Base-by-base conservation (phyloP, 2,113 vertebrate genomes). In the Mugil cephalus region DNA sequence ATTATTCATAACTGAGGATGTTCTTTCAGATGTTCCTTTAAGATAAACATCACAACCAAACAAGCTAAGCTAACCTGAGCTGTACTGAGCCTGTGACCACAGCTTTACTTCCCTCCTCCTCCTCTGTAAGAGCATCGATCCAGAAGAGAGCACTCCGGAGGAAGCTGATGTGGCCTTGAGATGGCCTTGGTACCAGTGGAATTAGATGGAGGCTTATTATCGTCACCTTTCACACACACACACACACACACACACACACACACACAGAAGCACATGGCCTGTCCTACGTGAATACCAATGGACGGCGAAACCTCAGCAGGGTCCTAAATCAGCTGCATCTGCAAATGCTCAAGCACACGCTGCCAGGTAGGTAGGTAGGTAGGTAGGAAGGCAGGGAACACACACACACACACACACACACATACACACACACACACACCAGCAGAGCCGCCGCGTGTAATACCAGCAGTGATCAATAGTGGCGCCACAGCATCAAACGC, bases 131-230 rank as follows among this genome's bases (percentile, higher is more conserved):
- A 67, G 69, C 82, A 89, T 88, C 40, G 61, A 90, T 87, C 84
- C 67, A 81, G 75, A 52, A 74, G 75, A 53, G 64, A 74, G 72
- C 58, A 45, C 77, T 83, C 67, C 12, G n/a, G 56, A 81, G 74
- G 66, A 80, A 83, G 71, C 60, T 53, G 74, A 69, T 70, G 84
- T 78, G 87, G 62, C 83, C 85, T 90, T 90, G 69, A 88, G 87
- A 83, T 76, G 87, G 59, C 86, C 87, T 90, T 86, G 77, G 77
- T 36, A 52, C 50, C 12, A 19, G 39, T 39, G 51, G 72, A 78
- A 84, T 86, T 48, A 90, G 67, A 85, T 66, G 69, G 54, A 70
- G 70, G 56, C 70, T 80, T 85, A 87, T 86, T 83, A 83, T 79
- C 74, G 60, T 59, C 79, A 56, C 69, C 55, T 47, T 45, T 56